phyloP scores from a whole-genome alignment of 2,888 invertebrate genomes.

The Ferrisia virgata region DNA sequence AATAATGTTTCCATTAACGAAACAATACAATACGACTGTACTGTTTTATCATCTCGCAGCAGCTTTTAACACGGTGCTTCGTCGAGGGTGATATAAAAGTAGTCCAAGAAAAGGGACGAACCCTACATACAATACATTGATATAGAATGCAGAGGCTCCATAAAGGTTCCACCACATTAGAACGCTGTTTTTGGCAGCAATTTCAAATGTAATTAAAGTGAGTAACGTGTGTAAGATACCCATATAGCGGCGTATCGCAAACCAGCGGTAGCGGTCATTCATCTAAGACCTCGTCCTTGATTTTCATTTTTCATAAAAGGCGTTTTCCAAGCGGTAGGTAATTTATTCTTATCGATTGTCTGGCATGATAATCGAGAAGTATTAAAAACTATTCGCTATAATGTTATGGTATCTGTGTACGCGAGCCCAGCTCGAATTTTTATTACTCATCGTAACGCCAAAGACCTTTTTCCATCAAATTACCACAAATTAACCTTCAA shows the following conservation, averaged over 20 bases:
- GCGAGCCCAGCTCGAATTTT: not conserved
- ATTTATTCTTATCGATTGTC: conserved; percentile 3
- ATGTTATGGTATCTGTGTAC: not conserved
- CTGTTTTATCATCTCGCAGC: not conserved
- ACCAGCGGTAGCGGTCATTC: not conserved
- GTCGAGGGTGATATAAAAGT: conserved; percentile 4
- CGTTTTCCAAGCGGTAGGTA: not conserved
- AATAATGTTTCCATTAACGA: not conserved
- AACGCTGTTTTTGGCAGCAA: conserved; percentile 8
- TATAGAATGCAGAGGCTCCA: not conserved
- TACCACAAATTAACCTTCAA: conserved; percentile 28
- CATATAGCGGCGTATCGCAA: not conserved
- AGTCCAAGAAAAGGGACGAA: not conserved
- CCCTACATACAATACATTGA: not conserved
- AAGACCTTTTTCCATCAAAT: conserved; percentile 22
- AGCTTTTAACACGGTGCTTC: not conserved
- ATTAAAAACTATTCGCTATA: not conserved
- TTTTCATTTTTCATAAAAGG: conserved; percentile 11
- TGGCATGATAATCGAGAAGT: not conserved
- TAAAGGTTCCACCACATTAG: not conserved
- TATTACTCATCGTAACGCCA: conserved; percentile 17
- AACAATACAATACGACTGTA: not conserved
- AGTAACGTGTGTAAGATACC: not conserved
- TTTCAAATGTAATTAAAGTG: not conserved
- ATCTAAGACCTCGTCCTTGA: conserved; percentile 6